A percentile compares a stretch with the other conserved stretches of the same genome.
These are phyloP conservation scores for Tachycineta bicolor DNA, from an alignment of 2,113 vertebrate genomes.

Conservation along the genomic window DNA sequence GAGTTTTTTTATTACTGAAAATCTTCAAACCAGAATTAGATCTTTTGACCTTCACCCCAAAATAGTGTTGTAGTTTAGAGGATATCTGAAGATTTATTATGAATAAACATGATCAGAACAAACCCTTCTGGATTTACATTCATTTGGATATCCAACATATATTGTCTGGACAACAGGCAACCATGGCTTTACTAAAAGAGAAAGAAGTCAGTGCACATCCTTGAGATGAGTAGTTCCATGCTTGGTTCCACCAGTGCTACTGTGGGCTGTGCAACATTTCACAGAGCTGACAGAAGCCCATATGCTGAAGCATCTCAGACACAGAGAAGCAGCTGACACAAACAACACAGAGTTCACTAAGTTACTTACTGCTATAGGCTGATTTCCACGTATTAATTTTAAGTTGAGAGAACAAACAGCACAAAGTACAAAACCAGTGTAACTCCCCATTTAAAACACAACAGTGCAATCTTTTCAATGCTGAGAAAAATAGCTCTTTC, in stretches of 20 bases:
- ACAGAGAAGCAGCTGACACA: background rate
- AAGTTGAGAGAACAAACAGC: background rate
- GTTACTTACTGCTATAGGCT: background rate
- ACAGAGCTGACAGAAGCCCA: background rate
- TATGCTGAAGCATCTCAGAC: background rate
- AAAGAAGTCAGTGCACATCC: background rate
- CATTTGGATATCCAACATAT: background rate
- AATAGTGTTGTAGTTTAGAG: background rate
- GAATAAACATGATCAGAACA: background rate
- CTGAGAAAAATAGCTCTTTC: background rate
- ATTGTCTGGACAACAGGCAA: background rate
- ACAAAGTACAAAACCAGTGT: background rate
- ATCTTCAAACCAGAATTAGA: background rate
- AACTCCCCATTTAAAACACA: background rate
- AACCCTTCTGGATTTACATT: background rate
- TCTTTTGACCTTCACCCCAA: background rate
- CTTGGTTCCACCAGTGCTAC: background rate
- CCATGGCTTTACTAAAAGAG: background rate
- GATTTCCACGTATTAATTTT: background rate
- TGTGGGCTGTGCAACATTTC: background rate
- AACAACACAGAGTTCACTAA: background rate
- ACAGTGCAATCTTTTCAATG: background rate
- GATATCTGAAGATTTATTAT: background rate
- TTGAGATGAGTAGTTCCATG: rapidly evolving
- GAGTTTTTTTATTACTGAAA: background rate